Evolutionary conservation across 2,113 vertebrate species (phyloP).

Genomic region (Sander vitreus): DNA sequence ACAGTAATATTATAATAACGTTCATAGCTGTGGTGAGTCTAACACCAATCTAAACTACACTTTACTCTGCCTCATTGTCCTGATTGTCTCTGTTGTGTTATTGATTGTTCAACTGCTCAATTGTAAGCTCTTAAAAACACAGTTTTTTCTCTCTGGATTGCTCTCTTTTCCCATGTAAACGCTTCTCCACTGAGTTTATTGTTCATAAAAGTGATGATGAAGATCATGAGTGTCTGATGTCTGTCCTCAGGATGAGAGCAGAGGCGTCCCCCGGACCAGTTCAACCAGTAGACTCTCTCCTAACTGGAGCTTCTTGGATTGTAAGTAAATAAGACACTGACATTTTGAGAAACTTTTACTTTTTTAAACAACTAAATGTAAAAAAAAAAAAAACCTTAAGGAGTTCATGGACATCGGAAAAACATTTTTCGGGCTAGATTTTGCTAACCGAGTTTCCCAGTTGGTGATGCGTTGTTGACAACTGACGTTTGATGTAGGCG

Average conservation of each 20-base stretch:
- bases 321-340: constrained; percentile 84
- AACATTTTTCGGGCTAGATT: too few relatives aligned
- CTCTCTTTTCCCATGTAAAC: background rate
- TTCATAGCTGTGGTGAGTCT: background rate
- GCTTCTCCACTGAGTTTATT: rapidly evolving
- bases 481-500: too few relatives aligned
- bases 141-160: background rate
- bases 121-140: background rate
- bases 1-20: background rate
- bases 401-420: too few relatives aligned
- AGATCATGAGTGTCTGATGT: background rate
- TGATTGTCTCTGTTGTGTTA: constrained; percentile 15
- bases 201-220: background rate
- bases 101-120: background rate
- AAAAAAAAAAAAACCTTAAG: background rate
- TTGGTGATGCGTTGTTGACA: too few relatives aligned
- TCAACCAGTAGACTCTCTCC: constrained; percentile 93
- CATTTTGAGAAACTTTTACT: background rate
- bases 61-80: constrained; percentile 12
- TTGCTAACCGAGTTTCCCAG: too few relatives aligned
- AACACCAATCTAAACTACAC: background rate
- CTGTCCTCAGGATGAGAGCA: constrained; percentile 84
- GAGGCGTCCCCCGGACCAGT: constrained; percentile 83
- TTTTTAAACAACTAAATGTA: background rate
- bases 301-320: constrained; percentile 98